Evolutionary conservation across 2,888 invertebrate genomes (phyloP), one percentile per base, ranked within the genome.

Genomic region (Pandemis corylana): DNA sequence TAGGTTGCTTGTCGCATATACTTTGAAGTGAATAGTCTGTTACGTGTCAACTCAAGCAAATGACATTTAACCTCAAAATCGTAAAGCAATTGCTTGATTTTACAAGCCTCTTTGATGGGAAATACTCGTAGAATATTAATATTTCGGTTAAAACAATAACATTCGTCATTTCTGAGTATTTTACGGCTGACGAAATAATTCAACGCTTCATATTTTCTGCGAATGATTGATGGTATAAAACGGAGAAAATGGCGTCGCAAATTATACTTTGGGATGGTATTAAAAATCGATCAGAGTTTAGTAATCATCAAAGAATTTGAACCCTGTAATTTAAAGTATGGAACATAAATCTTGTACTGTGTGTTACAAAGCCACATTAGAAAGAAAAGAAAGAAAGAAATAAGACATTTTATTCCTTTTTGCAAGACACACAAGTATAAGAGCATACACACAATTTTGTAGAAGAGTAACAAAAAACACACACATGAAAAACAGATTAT

Each of bases 241-340:
- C 59, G 61, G n/a, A 42, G 53, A 61, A 59, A 76, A 77, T 68
- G 53, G 15, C 71, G 51, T 36, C 65, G 73, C 41, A 75, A 71
- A 76, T 75, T 66, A 65, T 41, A 59, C 61, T 66, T 61, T 1
- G 68, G 68, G 72, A 77, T 76, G 53, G 36, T 69, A 77, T 76
- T 77, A 77, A 75, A 72, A 76, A 76, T 68, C 77, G 62, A 71
- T 77, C 76, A 76, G 68, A 51, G 53, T 15, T 46, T 53, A 53
- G 51, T 70, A 64, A 44, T 20, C 20, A 56, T 2, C 28, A 36
- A 36, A 51, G n/a, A 68, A 67, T n/a, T 68, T 67, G 9, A 20
- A 68, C 68, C 42, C 44, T 44, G 20, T 68, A 44, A 68, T 68
- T 68, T 44, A 41, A 28, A 42, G 41, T 10, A 12, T 56, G 9